Evolutionary conservation across 2,113 vertebrate species (phyloP).

Genomic region (Falcunculus frontatus): DNA sequence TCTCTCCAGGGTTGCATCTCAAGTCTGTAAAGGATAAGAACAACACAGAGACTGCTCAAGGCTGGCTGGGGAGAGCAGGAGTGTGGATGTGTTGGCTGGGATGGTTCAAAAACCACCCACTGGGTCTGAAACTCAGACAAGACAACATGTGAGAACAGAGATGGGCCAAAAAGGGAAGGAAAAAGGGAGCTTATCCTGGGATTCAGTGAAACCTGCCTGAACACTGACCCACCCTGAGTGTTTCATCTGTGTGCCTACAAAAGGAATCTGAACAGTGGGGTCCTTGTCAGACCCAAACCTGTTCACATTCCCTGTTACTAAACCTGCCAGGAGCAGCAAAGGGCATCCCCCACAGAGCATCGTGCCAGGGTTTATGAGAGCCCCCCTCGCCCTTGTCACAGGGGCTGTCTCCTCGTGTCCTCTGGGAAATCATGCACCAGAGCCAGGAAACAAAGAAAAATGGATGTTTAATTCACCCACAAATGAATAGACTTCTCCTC

Average conservation of each 20-base stretch:
- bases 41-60: neutral
- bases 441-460: slow-evolving; percentile 10
- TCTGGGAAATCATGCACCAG: slow-evolving; percentile 7
- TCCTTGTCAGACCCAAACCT: neutral
- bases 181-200: neutral
- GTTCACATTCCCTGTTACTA: neutral
- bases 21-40: neutral
- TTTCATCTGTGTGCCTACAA: neutral
- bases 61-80: neutral
- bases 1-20: neutral
- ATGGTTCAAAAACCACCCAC: neutral
- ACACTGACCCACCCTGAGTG: too few relatives aligned
- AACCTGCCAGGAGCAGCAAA: neutral
- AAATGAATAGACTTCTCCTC: neutral
- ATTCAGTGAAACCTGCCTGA: neutral
- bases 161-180: neutral
- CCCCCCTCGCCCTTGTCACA: neutral
- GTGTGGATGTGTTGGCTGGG: neutral
- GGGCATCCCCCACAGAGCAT: neutral
- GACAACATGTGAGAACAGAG: fast-evolving
- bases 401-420: neutral
- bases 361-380: neutral
- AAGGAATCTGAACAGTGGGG: neutral
- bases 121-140: neutral
- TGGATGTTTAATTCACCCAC: neutral